Evolutionary conservation across 1,140 invertebrate species (phyloP), one percentile per base, ranked within the genome.

Genomic region (Meloidogyne hapla): DNA sequence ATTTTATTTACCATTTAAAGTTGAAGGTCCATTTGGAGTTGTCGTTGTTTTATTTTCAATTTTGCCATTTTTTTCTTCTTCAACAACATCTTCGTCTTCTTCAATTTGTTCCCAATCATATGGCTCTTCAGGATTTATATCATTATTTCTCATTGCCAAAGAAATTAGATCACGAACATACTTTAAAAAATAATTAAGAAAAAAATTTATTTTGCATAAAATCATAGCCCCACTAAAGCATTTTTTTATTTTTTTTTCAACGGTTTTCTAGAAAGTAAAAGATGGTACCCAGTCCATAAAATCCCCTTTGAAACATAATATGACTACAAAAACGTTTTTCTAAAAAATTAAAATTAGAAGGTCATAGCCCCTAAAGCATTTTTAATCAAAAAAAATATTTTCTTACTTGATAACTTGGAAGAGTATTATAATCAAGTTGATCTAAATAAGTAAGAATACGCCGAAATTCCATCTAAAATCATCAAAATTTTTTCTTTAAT

Each of bases 141-240:
- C 78, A 62, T 79, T 79, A 61, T 79, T 79, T 26, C 69, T 64
- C 62, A 80, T 80, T 25, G 77, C 77, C 40, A 79, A 64, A 13
- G 26, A 33, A 12, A 78, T 72, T n/a, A 78, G 42, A 42, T 78
- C 25, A 18, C 77, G 42, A 45, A 80, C 25, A 33, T 70, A 70
- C 64, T 74, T 26, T 33, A 75, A 40, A 67, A 67, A 74, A 26
- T 18, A 69, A 26, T 69, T 10, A n/a, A n/a, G n/a, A n/a, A n/a
- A 25, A 67, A 40, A n/a, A 15, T 42, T n/a, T 9, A n/a, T 12
- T 25, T 28, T 23, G n/a, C n/a, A n/a, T n/a, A n/a, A n/a, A n/a
- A n/a, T n/a, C n/a, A n/a, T n/a, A n/a, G n/a, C n/a, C n/a, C n/a
- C n/a, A n/a, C n/a, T n/a, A n/a, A n/a, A n/a, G n/a, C n/a, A n/a